Base-by-base conservation (phyloP, 2,113 vertebrate species). In the Notarius lentiginosus region DNA sequence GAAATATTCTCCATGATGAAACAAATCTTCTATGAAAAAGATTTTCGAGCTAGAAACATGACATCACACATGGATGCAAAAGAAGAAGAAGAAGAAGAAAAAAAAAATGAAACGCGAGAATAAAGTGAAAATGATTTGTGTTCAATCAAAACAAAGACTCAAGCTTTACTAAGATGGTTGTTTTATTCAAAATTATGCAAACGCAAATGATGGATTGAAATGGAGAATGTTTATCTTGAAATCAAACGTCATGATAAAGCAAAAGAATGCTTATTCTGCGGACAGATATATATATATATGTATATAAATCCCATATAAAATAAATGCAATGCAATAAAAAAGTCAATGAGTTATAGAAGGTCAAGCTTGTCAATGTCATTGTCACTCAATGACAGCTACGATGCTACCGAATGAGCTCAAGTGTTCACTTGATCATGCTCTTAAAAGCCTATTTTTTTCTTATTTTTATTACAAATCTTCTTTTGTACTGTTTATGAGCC, bases 151-250 rank as follows among this genome's bases (percentile, higher is more conserved):
- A 90, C 89, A 90, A 90, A 82, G 47, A 88, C 56, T 47, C 72
- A 22, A 73, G 60, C 79, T 90, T 88, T 90, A 85, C 85, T 88
- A 87, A 85, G 68, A 83, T 87, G 82, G 58, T 73, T 85, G 72
- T 88, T 90, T 87, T 89, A 88, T 90, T 87, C 34, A 87, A 88
- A 85, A 88, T 58, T 1, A 87, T 85, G 85, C 79, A 82, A 84
- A 88, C 87, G 63, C 68, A 81, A 86, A 86, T 49, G 65, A 86
- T 86, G 84, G 51, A 72, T 68, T 85, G 84, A 2, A 86, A 86
- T 86, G 89, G 34, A 82, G 75, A 90, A 90, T 56, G 34, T 49
- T 86, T 15, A 17, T 63, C 51, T 82, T 47, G 70, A 87, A 86
- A 88, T 73, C 34, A 87, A 72, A 65, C 14, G 27, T 73, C 58